phyloP scores from a whole-genome alignment of 2,888 invertebrate species.

The Taenaris catops region DNA sequence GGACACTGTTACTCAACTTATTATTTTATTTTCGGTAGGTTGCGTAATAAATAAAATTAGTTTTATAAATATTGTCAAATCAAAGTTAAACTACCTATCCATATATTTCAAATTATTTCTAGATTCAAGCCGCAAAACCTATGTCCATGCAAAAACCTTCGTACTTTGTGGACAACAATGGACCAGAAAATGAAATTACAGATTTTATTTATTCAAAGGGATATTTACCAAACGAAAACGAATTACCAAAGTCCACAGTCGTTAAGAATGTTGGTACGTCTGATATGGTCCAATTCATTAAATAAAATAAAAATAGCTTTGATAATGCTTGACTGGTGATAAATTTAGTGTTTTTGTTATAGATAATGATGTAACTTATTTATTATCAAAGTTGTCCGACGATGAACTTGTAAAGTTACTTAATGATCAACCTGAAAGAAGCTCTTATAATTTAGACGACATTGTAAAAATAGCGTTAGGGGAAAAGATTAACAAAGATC shows the following conservation, averaged over 20 bases:
- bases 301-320: no score
- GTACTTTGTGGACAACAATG: slow-evolving; percentile 33
- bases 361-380: slow-evolving; percentile 53
- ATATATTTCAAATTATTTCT: slow-evolving; percentile 18
- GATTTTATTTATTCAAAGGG: slow-evolving; percentile 46
- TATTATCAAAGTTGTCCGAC: slow-evolving; percentile 61
- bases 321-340: no score
- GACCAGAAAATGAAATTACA: slow-evolving; percentile 42
- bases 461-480: slow-evolving; percentile 37
- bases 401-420: slow-evolving; percentile 53
- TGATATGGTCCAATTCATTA: neutral
- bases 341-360: slow-evolving; percentile 18
- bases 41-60: neutral
- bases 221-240: slow-evolving; percentile 49
- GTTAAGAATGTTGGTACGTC: slow-evolving; percentile 44
- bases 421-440: slow-evolving; percentile 46
- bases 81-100: no score
- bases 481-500: slow-evolving; percentile 8
- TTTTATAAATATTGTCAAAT: neutral
- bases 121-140: slow-evolving; percentile 32
- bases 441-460: slow-evolving; percentile 49
- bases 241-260: slow-evolving; percentile 41
- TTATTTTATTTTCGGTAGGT: slow-evolving; percentile 13
- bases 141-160: slow-evolving; percentile 33
- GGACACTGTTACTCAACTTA: slow-evolving; percentile 1